Percentiles rank a stretch among this genome's conserved stretches.
Evolutionary conservation across 2,888 invertebrate genomes (phyloP).

Genomic region (Molorchus minor): DNA sequence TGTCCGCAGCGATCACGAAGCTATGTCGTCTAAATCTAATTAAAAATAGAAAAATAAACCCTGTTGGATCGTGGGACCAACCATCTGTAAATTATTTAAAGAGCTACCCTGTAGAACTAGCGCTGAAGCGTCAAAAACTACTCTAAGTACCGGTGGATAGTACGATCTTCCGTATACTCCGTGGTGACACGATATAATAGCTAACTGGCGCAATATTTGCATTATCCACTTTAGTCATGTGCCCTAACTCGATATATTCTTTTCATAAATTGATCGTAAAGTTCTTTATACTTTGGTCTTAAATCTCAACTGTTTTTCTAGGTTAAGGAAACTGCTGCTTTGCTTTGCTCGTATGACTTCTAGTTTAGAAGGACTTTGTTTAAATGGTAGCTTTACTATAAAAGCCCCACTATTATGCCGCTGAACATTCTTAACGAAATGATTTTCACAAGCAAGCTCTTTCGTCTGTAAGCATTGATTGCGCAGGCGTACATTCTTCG

Average conservation of each 20-base stretch:
- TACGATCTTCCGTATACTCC: conserved; percentile 11
- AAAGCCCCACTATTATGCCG: conserved; percentile 1
- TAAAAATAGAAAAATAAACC: conserved; percentile 13
- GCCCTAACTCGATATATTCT: conserved; percentile 15
- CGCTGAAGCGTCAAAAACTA: conserved; percentile 10
- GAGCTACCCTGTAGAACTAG: conserved; percentile 7
- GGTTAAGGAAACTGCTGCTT: conserved; percentile 9
- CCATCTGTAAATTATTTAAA: conserved; percentile 17
- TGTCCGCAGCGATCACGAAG: conserved; percentile 8
- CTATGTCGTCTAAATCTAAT: conserved; percentile 5
- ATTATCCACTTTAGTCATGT: conserved; percentile 3
- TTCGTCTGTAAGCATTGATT: conserved; percentile 19
- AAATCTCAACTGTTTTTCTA: not conserved
- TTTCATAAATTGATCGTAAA: not conserved
- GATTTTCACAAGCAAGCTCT: conserved; percentile 22
- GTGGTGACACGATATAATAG: conserved; percentile 3
- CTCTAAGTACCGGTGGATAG: not conserved
- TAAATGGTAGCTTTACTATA: conserved; percentile 16
- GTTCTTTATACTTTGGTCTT: not conserved
- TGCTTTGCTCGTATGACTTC: conserved; percentile 14
- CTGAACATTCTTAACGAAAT: conserved; percentile 18
- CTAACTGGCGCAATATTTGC: not conserved
- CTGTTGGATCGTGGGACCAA: conserved; percentile 8
- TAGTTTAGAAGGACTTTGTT: conserved; percentile 2
- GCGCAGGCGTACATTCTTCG: not conserved